A percentile compares a stretch with the other conserved stretches of the same genome.
Evolutionary conservation across 2,113 vertebrate species (phyloP).

Genomic region (Suricata suricatta): DNA sequence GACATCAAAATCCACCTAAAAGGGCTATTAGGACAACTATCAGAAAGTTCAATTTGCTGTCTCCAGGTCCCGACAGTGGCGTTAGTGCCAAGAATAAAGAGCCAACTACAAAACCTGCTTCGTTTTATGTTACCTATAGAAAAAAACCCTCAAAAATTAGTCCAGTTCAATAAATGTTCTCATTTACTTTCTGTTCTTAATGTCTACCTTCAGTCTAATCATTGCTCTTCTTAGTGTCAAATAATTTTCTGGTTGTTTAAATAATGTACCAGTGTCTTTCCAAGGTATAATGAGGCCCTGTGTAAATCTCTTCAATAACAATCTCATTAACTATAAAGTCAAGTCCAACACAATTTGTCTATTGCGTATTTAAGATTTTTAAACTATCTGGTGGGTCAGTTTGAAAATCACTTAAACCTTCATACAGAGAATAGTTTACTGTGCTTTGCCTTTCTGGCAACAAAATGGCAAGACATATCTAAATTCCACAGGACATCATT

Average conservation of each 20-base stretch:
- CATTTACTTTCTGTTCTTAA: conserved; percentile 4
- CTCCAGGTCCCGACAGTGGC: not conserved
- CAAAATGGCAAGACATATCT: not conserved
- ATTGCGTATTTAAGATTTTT: not conserved
- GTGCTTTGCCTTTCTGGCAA: conserved; percentile 15
- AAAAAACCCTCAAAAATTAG: not conserved
- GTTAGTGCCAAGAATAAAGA: conserved; percentile 33
- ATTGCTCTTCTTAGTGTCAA: conserved; percentile 17
- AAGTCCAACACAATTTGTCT: not conserved
- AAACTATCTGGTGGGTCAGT: not conserved
- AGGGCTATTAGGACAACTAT: conserved; percentile 63
- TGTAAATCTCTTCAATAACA: not conserved
- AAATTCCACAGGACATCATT: not conserved
- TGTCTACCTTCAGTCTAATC: conserved; percentile 13
- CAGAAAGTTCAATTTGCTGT: conserved; percentile 64
- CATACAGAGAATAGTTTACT: not conserved
- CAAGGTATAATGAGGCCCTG: not conserved
- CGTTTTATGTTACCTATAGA: not conserved
- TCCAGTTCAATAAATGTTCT: conserved; percentile 9
- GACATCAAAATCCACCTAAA: conserved; percentile 52
- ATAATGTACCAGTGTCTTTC: conserved; percentile 1
- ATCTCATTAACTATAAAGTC: not conserved
- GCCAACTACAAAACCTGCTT: not conserved
- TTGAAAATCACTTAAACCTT: conserved; percentile 8
- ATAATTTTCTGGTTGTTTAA: conserved; percentile 39